A percentile compares a stretch with the other conserved stretches of the same genome.
These are phyloP conservation scores for Aelia acuminata DNA, from an alignment of 2,888 invertebrate genomes.

Conservation along the genomic window DNA sequence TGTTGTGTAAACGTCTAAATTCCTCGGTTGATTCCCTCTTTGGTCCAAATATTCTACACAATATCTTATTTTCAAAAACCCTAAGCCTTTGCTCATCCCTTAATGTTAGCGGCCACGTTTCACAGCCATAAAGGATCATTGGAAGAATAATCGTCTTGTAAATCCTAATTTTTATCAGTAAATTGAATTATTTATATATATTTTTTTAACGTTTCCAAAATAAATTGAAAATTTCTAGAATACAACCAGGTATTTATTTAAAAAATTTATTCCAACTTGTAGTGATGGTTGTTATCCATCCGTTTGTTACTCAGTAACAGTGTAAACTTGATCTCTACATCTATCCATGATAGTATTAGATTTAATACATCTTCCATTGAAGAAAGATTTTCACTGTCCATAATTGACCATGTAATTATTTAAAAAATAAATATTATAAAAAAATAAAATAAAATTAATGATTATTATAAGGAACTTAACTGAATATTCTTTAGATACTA, in stretches of 20 bases:
- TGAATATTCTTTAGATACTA: slow-evolving; percentile 30
- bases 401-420: slow-evolving; percentile 39
- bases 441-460: not conserved
- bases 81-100: too few species aligned
- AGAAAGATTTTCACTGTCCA: slow-evolving; percentile 39
- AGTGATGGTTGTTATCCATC: slow-evolving; percentile 18
- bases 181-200: too few species aligned
- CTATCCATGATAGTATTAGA: slow-evolving; percentile 47
- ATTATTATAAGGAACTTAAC: not conserved
- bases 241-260: not conserved
- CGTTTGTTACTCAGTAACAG: not conserved
- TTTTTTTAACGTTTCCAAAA: too few species aligned
- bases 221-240: not conserved
- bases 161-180: too few species aligned
- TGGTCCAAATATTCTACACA: too few species aligned
- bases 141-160: too few species aligned
- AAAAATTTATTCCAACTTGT: not conserved
- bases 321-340: slow-evolving; percentile 23
- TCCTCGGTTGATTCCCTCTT: too few species aligned
- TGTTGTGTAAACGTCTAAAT: too few species aligned
- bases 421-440: not conserved
- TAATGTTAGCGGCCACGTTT: too few species aligned
- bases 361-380: slow-evolving; percentile 44
- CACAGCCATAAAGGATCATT: too few species aligned
- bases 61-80: too few species aligned